A percentile compares a stretch with the other conserved stretches of the same genome.
These are phyloP conservation scores for Holothuria leucospilota DNA, from an alignment of 53 echinoderm and acorn worm genomes.

Conservation along the genomic window DNA sequence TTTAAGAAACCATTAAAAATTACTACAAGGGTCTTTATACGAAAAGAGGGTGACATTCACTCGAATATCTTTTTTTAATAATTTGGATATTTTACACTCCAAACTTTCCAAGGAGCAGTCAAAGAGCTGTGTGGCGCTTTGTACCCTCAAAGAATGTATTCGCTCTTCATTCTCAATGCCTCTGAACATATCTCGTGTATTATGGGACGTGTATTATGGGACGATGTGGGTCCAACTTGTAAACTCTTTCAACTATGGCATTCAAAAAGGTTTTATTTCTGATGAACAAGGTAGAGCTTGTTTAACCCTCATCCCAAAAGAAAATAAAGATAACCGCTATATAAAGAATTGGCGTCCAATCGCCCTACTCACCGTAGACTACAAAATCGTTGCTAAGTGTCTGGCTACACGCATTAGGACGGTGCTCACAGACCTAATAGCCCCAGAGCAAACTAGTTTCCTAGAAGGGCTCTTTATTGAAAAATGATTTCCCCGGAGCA, in stretches of 20 bases:
- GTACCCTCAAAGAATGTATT: too few relatives aligned
- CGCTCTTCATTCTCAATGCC: too few relatives aligned
- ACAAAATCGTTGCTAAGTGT: slow-evolving; percentile 32
- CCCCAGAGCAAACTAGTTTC: too few relatives aligned
- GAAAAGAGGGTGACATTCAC: background rate
- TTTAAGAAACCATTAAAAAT: background rate
- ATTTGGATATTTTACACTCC: background rate
- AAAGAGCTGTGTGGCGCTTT: too few relatives aligned
- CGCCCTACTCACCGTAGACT: slow-evolving; percentile 13
- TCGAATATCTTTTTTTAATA: background rate
- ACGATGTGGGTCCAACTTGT: too few relatives aligned
- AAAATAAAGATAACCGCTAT: too few relatives aligned
- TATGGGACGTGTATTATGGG: too few relatives aligned
- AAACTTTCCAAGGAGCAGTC: background rate
- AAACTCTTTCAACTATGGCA: too few relatives aligned
- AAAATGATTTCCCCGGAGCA: background rate
- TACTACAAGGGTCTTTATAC: background rate
- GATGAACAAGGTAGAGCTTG: too few relatives aligned
- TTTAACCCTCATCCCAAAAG: too few relatives aligned
- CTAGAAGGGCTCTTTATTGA: slow-evolving; percentile 1
- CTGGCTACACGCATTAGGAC: background rate
- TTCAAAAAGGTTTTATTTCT: too few relatives aligned
- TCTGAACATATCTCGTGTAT: too few relatives aligned
- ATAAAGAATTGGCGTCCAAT: background rate
- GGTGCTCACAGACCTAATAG: background rate